Base-by-base conservation (phyloP, 2,797 vertebrate species). In the Sylvilagus floridanus region DNA sequence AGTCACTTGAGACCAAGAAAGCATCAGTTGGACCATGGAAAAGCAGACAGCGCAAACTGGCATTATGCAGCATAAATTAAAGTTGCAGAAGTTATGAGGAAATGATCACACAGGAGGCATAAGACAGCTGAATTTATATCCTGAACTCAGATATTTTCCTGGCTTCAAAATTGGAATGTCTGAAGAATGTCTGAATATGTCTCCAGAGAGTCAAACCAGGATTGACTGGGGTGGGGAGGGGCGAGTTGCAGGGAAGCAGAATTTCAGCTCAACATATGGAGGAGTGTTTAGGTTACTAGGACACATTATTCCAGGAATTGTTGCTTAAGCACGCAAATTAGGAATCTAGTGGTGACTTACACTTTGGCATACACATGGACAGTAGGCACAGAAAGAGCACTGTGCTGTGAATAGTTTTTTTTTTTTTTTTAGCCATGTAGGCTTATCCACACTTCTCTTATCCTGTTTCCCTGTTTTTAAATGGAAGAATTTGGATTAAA, bases 161-260 rank as follows among this genome's bases (percentile, higher is more conserved):
- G 95, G 95, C 90, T 97, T 97, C 95, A 92, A 96, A 95, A 96
- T 96, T 88, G 88, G 92, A 97, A 96, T 96, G 90, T 97, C 95
- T 97, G 91, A 96, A 96, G 95, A 94, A 92, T 95, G 94, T 97
- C 94, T 97, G 95, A 95, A 81, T 96, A 84, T 94, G 86, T 96
- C 95, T 96, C 88, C 60, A 84, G 92, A 95, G 92, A 95, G 81
- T 93, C 92, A 96, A 94, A 95, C 24, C 6, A 4, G 84, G 93
- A 93, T 73, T 88, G 90, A 93, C 76, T 65, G 75, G 22, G 62
- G 22, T 2, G 22, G 90, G 77, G 57, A 13, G 37, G 35, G 78
- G 66, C 72, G 66, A 91, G 84, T 72, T 66, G 87, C 79, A 96
- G 76, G 42, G 22, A 94, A 86, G 91, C 35, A 78, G 63, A 91